These are phyloP conservation scores for Allobates femoralis DNA, from an alignment of 2,797 vertebrate species.

Conservation along the genomic window DNA sequence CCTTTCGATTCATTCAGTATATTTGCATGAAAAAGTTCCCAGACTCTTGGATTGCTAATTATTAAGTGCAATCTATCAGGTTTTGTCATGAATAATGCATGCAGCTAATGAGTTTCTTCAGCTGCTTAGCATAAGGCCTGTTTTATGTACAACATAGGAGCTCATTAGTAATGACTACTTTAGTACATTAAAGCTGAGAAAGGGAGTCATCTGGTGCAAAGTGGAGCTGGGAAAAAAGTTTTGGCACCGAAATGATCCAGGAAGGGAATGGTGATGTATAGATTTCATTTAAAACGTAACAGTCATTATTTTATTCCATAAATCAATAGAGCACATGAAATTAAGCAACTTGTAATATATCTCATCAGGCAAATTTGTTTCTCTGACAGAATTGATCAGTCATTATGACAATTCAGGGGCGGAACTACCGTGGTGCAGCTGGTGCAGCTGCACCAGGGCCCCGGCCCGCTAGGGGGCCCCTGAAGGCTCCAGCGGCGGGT, in stretches of 20 bases:
- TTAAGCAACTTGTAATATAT: too few relatives aligned
- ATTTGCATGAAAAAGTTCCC: not conserved
- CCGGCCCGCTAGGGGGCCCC: too few relatives aligned
- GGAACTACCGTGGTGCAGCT: too few relatives aligned
- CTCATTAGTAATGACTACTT: not conserved
- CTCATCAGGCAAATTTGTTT: too few relatives aligned
- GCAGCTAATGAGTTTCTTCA: not conserved
- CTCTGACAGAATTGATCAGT: too few relatives aligned
- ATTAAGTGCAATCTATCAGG: not conserved
- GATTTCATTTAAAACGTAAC: not conserved
- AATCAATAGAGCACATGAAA: too few relatives aligned
- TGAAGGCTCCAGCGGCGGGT: too few relatives aligned
- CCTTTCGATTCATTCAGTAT: not conserved
- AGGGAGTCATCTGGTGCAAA: not conserved
- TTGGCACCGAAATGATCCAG: not conserved
- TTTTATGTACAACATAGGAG: not conserved
- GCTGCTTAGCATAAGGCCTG: not conserved
- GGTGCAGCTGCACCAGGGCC: too few relatives aligned
- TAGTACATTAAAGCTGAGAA: too few relatives aligned
- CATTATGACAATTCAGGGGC: too few relatives aligned
- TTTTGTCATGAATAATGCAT: not conserved
- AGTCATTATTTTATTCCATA: too few relatives aligned
- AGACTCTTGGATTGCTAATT: not conserved
- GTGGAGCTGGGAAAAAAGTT: not conserved
- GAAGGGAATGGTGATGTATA: too few relatives aligned